phyloP scores from a whole-genome alignment of 2,888 invertebrate genomes.

The Pinctada fucata region DNA sequence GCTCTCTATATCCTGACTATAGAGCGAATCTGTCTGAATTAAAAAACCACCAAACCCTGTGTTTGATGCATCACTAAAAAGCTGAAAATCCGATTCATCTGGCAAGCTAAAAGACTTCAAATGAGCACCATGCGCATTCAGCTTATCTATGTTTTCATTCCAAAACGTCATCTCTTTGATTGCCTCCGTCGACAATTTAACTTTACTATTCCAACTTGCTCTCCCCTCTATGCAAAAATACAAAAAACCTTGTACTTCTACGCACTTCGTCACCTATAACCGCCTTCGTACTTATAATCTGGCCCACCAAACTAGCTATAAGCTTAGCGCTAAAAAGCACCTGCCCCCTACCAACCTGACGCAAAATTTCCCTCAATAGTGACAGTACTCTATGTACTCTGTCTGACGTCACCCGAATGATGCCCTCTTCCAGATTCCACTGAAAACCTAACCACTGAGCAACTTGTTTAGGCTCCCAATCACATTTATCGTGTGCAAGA shows the following conservation, averaged over 20 bases:
- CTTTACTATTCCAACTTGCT: conserved; percentile 31
- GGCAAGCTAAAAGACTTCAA: conserved; percentile 3
- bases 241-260: conserved; percentile 19
- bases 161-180: conserved; percentile 19
- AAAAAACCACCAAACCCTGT: conserved; percentile 28
- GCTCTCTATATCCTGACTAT: background rate
- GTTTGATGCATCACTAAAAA: conserved; percentile 22
- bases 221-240: conserved; percentile 25
- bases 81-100: background rate
- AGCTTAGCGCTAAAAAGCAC: too few species aligned
- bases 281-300: too few species aligned
- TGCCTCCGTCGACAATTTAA: conserved; percentile 11
- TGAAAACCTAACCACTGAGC: too few species aligned
- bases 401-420: background rate
- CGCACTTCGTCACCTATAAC: too few species aligned
- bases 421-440: background rate
- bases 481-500: background rate
- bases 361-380: too few species aligned
- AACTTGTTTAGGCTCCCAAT: background rate
- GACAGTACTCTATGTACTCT: too few species aligned
- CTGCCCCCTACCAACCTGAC: too few species aligned
- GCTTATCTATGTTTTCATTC: background rate
- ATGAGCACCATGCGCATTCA: background rate
- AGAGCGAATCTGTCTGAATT: background rate
- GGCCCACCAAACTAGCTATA: too few species aligned